Evolutionary conservation across 2,888 invertebrate species (phyloP), one percentile per base, ranked within the genome.

Genomic region (Synergus gifuensis): DNA sequence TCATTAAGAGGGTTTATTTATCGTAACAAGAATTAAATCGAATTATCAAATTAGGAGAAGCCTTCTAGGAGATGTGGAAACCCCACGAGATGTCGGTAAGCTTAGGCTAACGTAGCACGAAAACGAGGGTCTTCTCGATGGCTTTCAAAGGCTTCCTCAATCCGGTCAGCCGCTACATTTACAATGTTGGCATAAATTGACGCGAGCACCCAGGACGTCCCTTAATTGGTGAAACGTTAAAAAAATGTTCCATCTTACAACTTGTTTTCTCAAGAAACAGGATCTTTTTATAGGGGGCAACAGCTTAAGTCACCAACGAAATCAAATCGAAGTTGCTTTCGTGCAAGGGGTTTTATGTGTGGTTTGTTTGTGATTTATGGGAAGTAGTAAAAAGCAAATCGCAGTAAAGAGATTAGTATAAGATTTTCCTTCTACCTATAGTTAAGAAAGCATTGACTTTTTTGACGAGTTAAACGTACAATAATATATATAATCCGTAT

Each of bases 11-110:
- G 12, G 44, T 11, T 3, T 8, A 44, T 12, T 44, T 44, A 44
- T 60, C n/a, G 22, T 54, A 36, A 3, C 36, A 36, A 54, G 54
- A 73, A 36, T 16, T 14, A 36, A 73, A 73, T 73, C 49, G 54
- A 73, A 73, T 73, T 73, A 73, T 28, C 9, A 49, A 73, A 73
- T 73, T 73, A 73, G 49, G 54, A 73, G 69, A 73, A 73, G 69
- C 69, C 49, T 28, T 73, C 11, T 16, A 36, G 54, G 28, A 54
- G 28, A n/a, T 46, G n/a, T 16, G 28, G 69, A 73, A 73, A 73
- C 69, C 69, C 16, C 36, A 54, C 69, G 36, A 54, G 49, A 22
- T 73, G 36, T 54, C 46, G 16, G 28, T 28, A 69, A 69, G 49
- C 69, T 49, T 49, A 22, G 49, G n/a, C 69, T 73, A 11, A 28